Evolutionary conservation across 2,888 invertebrate species (phyloP).

Genomic region (Dastarcus helophoroides): DNA sequence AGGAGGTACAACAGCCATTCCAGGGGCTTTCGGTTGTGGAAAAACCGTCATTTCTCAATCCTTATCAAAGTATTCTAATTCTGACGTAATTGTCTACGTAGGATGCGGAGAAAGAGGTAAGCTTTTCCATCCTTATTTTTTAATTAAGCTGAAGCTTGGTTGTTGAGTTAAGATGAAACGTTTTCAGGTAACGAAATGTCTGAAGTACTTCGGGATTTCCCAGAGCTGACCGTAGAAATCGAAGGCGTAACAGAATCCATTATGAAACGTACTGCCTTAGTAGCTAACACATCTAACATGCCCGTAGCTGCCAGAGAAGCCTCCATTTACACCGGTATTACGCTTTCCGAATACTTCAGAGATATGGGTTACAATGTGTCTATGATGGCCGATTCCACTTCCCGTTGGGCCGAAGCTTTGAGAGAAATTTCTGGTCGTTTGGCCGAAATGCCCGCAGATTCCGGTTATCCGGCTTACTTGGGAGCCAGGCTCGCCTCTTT

Average conservation of each 20-base stretch:
- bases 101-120: slow-evolving; percentile 94
- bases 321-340: slow-evolving; percentile 98
- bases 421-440: slow-evolving; percentile 97
- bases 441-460: slow-evolving; percentile 99
- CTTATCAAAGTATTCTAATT: slow-evolving; percentile 98
- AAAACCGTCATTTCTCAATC: slow-evolving; percentile 99
- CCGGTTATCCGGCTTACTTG: slow-evolving; percentile 97
- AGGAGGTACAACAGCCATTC: slow-evolving; percentile 97
- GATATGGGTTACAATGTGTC: slow-evolving; percentile 99
- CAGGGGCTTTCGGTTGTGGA: slow-evolving; percentile 99
- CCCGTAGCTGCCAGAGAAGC: slow-evolving; percentile 99
- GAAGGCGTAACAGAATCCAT: slow-evolving; percentile 95
- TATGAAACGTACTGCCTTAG: slow-evolving; percentile 98
- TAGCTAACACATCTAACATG: slow-evolving; percentile 99
- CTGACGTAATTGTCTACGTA: slow-evolving; percentile 98
- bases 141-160: slow-evolving; percentile 2
- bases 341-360: slow-evolving; percentile 98
- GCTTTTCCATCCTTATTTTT: slow-evolving; percentile 34
- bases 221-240: slow-evolving; percentile 94
- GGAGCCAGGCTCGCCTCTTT: slow-evolving; percentile 97
- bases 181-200: slow-evolving; percentile 90
- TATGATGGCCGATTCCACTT: slow-evolving; percentile 99
- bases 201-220: slow-evolving; percentile 97
- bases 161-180: not conserved
- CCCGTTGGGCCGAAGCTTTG: slow-evolving; percentile 99